phyloP scores from a whole-genome alignment of 2,797 vertebrate genomes.

The Danio albolineatus region DNA sequence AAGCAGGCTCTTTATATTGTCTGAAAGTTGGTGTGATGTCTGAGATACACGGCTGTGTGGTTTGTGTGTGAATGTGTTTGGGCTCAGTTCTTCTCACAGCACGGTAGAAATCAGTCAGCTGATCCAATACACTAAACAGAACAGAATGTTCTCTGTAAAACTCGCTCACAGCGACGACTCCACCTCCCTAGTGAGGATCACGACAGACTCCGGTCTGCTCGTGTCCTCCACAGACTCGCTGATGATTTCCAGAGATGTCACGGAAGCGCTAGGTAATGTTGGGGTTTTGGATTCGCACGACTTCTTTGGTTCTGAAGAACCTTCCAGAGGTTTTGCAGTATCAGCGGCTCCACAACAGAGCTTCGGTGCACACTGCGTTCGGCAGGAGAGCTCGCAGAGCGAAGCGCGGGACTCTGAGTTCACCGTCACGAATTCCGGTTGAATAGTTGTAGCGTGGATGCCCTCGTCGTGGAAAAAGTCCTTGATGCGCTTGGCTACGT shows the following conservation, averaged over 20 bases:
- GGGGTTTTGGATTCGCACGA: slow-evolving; percentile 65
- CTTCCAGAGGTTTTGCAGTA: slow-evolving; percentile 68
- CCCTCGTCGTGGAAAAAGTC: slow-evolving; percentile 96
- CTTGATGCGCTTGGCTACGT: slow-evolving; percentile 96
- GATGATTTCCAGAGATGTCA: slow-evolving; percentile 84
- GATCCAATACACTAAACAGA: slow-evolving; percentile 1
- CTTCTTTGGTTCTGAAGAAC: slow-evolving; percentile 63
- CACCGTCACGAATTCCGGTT: slow-evolving; percentile 94
- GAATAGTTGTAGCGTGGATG: slow-evolving; percentile 98
- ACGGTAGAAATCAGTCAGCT: slow-evolving; percentile 11
- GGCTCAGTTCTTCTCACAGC: slow-evolving; percentile 26
- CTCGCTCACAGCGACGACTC: slow-evolving; percentile 90
- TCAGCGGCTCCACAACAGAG: slow-evolving; percentile 87
- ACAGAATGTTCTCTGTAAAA: background rate
- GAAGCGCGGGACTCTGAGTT: slow-evolving; percentile 86
- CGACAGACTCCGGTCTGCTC: slow-evolving; percentile 73
- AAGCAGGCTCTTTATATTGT: slow-evolving; percentile 65
- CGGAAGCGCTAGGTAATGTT: slow-evolving; percentile 62
- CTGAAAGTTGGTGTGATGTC: slow-evolving; percentile 61
- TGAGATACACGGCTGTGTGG: slow-evolving; percentile 48
- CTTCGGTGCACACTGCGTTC: slow-evolving; percentile 95
- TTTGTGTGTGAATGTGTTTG: slow-evolving; percentile 12
- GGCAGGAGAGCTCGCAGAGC: slow-evolving; percentile 93
- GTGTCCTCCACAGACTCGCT: slow-evolving; percentile 80
- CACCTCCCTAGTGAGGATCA: slow-evolving; percentile 80